Evolutionary conservation across 2,888 invertebrate species (phyloP).

Genomic region (Ophioninae sp.): DNA sequence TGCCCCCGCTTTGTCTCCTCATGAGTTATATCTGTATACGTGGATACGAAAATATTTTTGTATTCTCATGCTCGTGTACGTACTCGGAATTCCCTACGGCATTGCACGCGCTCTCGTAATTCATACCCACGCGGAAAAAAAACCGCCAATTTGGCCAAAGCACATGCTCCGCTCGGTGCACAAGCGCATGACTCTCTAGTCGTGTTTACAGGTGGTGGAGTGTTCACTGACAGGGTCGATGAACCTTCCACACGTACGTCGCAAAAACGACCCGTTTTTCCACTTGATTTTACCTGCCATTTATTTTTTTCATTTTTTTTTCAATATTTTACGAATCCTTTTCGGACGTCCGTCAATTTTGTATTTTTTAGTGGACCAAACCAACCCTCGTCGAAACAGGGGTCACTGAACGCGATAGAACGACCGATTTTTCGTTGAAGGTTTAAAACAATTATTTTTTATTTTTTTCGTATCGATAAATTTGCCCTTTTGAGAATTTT

Average conservation of each 20-base stretch:
- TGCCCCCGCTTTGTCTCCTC: neutral
- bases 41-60: slow-evolving; percentile 10
- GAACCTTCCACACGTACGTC: slow-evolving; percentile 34
- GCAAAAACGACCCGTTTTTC: neutral
- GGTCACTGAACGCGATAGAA: no score
- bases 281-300: neutral
- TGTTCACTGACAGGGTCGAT: slow-evolving; percentile 44
- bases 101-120: slow-evolving; percentile 65
- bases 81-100: slow-evolving; percentile 26
- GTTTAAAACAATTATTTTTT: no score
- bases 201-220: slow-evolving; percentile 69
- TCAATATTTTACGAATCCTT: no score
- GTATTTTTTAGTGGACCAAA: no score
- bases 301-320: no score
- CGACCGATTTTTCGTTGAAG: no score
- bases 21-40: neutral
- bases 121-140: slow-evolving; percentile 70
- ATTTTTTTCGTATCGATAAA: no score
- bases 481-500: no score
- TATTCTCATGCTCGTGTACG: slow-evolving; percentile 25
- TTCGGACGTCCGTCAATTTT: no score
- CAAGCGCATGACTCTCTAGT: slow-evolving; percentile 72
- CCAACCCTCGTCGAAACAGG: no score
- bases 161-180: slow-evolving; percentile 70
- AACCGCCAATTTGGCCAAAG: slow-evolving; percentile 72